These are phyloP conservation scores for Lycodopsis pacificus DNA, from an alignment of 2,797 vertebrate genomes.

Conservation along the genomic window DNA sequence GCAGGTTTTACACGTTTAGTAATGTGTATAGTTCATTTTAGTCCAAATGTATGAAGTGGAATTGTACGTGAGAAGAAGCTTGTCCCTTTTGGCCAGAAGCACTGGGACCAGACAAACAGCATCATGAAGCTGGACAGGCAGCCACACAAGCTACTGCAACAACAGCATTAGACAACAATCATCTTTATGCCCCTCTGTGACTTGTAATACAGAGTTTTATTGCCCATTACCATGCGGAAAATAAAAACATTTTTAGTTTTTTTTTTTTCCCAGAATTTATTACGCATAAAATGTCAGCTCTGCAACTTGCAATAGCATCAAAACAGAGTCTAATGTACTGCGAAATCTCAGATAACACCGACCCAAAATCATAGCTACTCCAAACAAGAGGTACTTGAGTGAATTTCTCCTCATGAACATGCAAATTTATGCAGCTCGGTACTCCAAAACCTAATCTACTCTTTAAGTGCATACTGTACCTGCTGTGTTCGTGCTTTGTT, in stretches of 20 bases:
- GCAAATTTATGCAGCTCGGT: conserved; percentile 60
- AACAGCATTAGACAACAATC: neutral
- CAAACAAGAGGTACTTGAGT: conserved; percentile 71
- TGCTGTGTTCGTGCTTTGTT: conserved; percentile 38
- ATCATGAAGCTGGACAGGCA: conserved; percentile 1
- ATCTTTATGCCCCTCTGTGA: neutral
- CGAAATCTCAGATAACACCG: conserved; percentile 45
- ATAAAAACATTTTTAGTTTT: neutral
- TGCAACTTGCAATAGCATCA: conserved; percentile 13
- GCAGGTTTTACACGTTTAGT: neutral
- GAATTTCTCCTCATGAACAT: conserved; percentile 59
- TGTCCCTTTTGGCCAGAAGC: neutral
- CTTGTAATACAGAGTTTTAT: neutral
- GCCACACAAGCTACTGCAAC: neutral
- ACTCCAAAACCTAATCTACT: conserved; percentile 65
- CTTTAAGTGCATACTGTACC: conserved; percentile 49
- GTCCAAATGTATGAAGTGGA: conserved; percentile 11
- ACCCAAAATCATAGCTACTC: conserved; percentile 59
- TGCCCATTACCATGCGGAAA: neutral
- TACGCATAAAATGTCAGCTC: conserved; percentile 31
- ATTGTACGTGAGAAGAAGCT: conserved; percentile 8
- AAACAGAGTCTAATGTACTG: conserved; percentile 38
- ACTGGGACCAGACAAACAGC: neutral
- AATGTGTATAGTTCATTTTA: neutral
- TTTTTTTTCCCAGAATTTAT: neutral